Conservation (phyloP, 1,140 invertebrate genomes). For the Zaprionus vittiger region DNA sequence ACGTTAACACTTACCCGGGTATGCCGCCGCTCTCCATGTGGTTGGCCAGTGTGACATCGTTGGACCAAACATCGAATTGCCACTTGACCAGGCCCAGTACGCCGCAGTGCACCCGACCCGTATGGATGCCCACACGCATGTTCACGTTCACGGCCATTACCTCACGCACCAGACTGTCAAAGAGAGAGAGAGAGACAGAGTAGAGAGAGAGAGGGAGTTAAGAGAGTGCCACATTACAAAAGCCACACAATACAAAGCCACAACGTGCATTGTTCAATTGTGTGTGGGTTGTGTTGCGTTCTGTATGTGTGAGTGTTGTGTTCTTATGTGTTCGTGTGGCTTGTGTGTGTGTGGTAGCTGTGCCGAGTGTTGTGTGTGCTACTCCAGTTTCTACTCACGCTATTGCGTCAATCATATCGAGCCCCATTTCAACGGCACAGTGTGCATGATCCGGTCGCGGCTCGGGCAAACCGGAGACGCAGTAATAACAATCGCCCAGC, state of each 20-base stretch:
- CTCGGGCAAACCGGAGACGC: constrained; percentile 95
- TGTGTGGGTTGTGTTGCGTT: constrained; percentile 3
- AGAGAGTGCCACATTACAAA: constrained; percentile 35
- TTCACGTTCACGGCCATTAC: constrained; percentile 96
- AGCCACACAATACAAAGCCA: constrained; percentile 47
- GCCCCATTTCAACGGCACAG: constrained; percentile 97
- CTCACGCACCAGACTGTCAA: constrained; percentile 91
- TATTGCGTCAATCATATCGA: constrained; percentile 98
- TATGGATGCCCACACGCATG: constrained; percentile 98
- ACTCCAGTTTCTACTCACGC: constrained; percentile 89
- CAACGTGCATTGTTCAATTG: constrained; percentile 40
- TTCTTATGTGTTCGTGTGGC: neutral
- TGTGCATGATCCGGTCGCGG: constrained; percentile 95
- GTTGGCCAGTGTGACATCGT: constrained; percentile 97
- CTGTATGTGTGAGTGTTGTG: neutral
- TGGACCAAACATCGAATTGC: constrained; percentile 97
- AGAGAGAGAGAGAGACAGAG: neutral
- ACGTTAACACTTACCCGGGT: constrained; percentile 90
- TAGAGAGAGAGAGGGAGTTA: constrained; percentile 8
- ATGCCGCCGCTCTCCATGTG: constrained; percentile 98
- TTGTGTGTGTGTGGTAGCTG: constrained; percentile 6
- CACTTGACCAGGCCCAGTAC: constrained; percentile 93
- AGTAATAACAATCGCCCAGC: constrained; percentile 97
- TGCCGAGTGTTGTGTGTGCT: constrained; percentile 16
- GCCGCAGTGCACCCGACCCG: constrained; percentile 96